Conservation (phyloP, 2,797 vertebrate species). For the Mergus octosetaceus region DNA sequence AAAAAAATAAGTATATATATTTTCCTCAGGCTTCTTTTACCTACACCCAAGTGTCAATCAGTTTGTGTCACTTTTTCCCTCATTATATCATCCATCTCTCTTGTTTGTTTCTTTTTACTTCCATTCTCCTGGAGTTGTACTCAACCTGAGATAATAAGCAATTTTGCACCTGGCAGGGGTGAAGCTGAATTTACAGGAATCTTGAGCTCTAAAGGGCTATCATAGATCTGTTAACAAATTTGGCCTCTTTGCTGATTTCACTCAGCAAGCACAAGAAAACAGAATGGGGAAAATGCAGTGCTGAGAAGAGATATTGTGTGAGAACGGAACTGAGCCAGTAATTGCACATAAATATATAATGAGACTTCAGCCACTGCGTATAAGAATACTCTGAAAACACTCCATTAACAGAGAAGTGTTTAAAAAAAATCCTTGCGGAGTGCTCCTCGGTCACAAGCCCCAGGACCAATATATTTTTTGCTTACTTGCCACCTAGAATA, state of each 20-base stretch:
- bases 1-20: not conserved
- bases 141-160: not conserved
- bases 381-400: not conserved
- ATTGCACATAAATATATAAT: conserved; percentile 18
- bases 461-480: not conserved
- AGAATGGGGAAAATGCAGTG: not conserved
- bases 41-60: not conserved
- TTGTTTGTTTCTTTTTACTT: not conserved
- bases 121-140: not conserved
- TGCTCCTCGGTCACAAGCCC: not conserved
- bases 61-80: not conserved
- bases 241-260: not conserved
- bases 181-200: conserved; percentile 9
- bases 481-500: not conserved
- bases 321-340: not conserved
- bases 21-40: not conserved
- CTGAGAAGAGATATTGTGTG: not conserved
- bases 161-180: not conserved
- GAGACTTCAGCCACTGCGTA: not conserved
- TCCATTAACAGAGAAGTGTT: not conserved
- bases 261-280: not conserved
- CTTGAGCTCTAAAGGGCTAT: not conserved
- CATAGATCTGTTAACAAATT: not conserved
- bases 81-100: not conserved
- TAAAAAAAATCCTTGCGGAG: not conserved